phyloP scores from a whole-genome alignment of 2,113 vertebrate species.

The Epinephelus moara region DNA sequence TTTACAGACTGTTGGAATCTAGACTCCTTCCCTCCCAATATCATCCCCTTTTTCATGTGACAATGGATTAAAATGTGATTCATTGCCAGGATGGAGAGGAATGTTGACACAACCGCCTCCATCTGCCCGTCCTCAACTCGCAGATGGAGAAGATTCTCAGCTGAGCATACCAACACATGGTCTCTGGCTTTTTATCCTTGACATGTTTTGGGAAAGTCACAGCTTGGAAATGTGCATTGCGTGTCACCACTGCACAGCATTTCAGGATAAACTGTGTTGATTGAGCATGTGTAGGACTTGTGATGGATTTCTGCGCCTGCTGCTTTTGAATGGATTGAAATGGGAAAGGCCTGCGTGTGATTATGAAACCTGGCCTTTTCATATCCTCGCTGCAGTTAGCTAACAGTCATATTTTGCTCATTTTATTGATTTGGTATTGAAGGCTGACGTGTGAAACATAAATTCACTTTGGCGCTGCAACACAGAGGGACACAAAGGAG shows the following conservation, averaged over 20 bases:
- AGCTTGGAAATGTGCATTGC: conserved; percentile 36
- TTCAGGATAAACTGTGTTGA: conserved; percentile 37
- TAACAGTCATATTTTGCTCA: not conserved
- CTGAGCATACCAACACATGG: conserved; percentile 64
- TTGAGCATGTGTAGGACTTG: conserved; percentile 20
- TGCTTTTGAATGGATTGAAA: conserved; percentile 13
- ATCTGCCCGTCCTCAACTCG: conserved; percentile 60
- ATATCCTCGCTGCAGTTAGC: conserved; percentile 15
- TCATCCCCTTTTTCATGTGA: conserved; percentile 37
- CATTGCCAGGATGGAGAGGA: conserved; percentile 43
- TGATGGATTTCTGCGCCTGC: conserved; percentile 39
- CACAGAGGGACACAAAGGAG: conserved; percentile 52
- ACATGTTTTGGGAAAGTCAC: conserved; percentile 65
- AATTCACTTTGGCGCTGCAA: conserved; percentile 17
- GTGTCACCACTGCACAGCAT: conserved; percentile 20
- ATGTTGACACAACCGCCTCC: conserved; percentile 73
- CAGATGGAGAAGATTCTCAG: conserved; percentile 66
- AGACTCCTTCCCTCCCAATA: not conserved
- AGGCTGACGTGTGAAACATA: conserved; percentile 43
- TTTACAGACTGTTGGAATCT: not conserved
- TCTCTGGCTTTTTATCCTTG: conserved; percentile 55
- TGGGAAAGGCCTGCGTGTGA: conserved; percentile 4
- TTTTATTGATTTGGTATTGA: conserved; percentile 38
- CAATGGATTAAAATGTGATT: conserved; percentile 55
- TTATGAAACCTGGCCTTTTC: conserved; percentile 21